These are phyloP conservation scores for Taenioides sp. DNA, from an alignment of 2,797 vertebrate genomes.

Conservation along the genomic window DNA sequence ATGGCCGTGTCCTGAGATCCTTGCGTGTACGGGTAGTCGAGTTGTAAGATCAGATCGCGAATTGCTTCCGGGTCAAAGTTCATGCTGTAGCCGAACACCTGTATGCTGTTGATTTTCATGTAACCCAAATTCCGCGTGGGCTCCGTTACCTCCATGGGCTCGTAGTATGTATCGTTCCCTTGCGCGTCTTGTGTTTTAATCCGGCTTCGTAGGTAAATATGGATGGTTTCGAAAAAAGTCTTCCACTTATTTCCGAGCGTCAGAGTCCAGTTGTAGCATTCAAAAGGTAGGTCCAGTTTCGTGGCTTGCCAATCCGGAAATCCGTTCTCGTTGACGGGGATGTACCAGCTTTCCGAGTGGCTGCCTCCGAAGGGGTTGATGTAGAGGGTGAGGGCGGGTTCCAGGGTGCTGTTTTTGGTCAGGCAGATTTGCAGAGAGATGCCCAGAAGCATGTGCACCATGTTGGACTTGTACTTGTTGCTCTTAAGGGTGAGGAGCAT, in stretches of 20 bases:
- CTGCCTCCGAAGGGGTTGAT: constrained; percentile 96
- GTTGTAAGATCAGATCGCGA: constrained; percentile 92
- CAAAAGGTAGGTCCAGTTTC: constrained; percentile 91
- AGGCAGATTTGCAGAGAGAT: constrained; percentile 95
- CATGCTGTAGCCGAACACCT: constrained; percentile 99
- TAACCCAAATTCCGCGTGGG: constrained; percentile 92
- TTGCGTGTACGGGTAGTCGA: constrained; percentile 96
- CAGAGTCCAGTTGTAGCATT: constrained; percentile 97
- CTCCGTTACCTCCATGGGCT: constrained; percentile 90
- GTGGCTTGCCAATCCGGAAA: constrained; percentile 95
- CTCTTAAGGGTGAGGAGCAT: constrained; percentile 97
- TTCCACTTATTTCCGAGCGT: constrained; percentile 97
- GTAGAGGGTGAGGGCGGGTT: constrained; percentile 91
- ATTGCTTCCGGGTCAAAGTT: constrained; percentile 97
- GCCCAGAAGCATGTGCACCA: constrained; percentile 95
- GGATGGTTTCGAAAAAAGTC: constrained; percentile 97
- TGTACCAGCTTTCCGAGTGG: constrained; percentile 98
- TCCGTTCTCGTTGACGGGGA: constrained; percentile 88
- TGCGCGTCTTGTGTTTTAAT: constrained; percentile 83
- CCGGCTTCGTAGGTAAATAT: constrained; percentile 93
- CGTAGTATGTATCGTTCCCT: constrained; percentile 91
- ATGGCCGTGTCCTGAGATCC: constrained; percentile 95
- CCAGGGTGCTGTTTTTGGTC: constrained; percentile 97
- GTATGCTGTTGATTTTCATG: constrained; percentile 98
- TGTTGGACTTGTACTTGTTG: constrained; percentile 97